Evolutionary conservation across 2,113 vertebrate genomes (phyloP), one percentile per base, ranked within the genome.

Genomic region (Centropristis striata): DNA sequence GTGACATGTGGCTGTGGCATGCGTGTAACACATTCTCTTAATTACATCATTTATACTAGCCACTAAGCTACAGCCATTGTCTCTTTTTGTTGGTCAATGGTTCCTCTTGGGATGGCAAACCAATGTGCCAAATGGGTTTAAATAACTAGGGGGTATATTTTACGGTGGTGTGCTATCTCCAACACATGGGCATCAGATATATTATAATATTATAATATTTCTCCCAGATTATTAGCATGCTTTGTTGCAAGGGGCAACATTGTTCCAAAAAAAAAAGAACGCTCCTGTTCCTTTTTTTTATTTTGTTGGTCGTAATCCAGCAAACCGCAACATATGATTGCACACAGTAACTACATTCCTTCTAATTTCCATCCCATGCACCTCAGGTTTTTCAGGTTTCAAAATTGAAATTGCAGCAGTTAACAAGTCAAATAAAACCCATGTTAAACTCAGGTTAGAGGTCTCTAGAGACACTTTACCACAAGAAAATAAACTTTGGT

Each of bases 401-500:
- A 85, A 79, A 50, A 71, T 54, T 58, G 8, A 47, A 78, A 64
- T 2, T 57, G 37, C 2, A 65, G 49, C 49, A 58, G 36, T 69
- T 63, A 68, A 71, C 54, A 64, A 70, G 61, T 15, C 50, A 71
- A 58, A 83, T 76, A 53, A 80, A 83, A 51, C 15, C 21, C 11
- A 25, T 71, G 41, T 75, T 61, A 47, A 59, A 58, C 58, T 80
- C 37, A 49, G 20, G 25, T 53, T 75, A 36, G 27, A 63, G 11
- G 47, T 49, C 28, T 47, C 32, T 67, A 15, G 42, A 44, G 60
- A 46, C 20, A 47, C 39, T 65, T 4, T 6, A 27, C 18, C 46
- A 18, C 4, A 20, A 64, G 50, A 57, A 84, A 69, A 65, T 32
- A 65, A 67, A 42, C 53, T 55, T 69, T 8, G 5, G 16, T 42